Evolutionary conservation across 2,797 vertebrate species (phyloP).

Genomic region (Phoebastria nigripes): DNA sequence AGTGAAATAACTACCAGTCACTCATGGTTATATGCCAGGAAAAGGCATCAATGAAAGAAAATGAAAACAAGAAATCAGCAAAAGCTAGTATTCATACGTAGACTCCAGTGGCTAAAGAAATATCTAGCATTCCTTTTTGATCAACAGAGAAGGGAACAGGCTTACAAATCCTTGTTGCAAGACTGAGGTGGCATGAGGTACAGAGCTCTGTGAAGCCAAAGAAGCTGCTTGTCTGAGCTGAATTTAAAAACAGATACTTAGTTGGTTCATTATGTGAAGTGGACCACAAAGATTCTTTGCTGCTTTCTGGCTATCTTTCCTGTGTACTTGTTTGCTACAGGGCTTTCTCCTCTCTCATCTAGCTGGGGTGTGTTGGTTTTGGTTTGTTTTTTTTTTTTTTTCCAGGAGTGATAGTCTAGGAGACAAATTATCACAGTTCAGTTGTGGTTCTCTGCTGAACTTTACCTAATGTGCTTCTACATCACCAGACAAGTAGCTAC

Average conservation of each 20-base stretch:
- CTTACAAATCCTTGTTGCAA: neutral
- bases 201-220: neutral
- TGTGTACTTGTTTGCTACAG: neutral
- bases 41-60: neutral
- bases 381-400: neutral
- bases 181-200: neutral
- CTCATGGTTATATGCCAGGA: neutral
- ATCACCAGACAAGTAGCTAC: neutral
- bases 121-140: neutral
- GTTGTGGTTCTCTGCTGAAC: neutral
- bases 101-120: neutral
- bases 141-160: neutral
- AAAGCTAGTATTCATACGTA: neutral
- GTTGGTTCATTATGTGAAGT: neutral
- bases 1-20: conserved; percentile 60
- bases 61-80: neutral
- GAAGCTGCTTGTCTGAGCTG: neutral
- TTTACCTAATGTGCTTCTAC: neutral
- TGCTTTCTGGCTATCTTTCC: neutral
- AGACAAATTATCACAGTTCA: neutral
- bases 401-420: neutral
- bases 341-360: neutral
- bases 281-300: neutral
- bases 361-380: neutral
- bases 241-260: neutral